Evolutionary conservation across 2,888 invertebrate species (phyloP), one percentile per base, ranked within the genome.

Genomic region (Syritta pipiens): DNA sequence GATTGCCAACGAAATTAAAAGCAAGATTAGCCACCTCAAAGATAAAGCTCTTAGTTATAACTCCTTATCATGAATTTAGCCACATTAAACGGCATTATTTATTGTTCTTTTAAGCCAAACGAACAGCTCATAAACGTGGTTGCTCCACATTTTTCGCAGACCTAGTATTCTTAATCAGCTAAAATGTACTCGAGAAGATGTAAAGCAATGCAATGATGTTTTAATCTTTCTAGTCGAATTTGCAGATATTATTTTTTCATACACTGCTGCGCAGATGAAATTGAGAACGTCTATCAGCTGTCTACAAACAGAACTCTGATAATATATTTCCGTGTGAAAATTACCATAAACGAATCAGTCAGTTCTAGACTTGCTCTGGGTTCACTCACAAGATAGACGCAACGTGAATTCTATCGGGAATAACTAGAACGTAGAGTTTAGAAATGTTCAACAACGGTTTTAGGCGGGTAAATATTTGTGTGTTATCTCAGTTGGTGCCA

Each of bases 381-480:
- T n/a, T n/a, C n/a, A n/a, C n/a, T n/a, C n/a, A n/a, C n/a, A n/a
- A n/a, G n/a, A n/a, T n/a, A n/a, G n/a, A n/a, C n/a, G n/a, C n/a
- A n/a, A n/a, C n/a, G n/a, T n/a, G n/a, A n/a, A n/a, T n/a, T 37
- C n/a, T 28, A 4, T 28, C 6, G 28, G 2, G 17, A 7, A 1
- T 37, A n/a, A n/a, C n/a, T 9, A 1, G 1, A 28, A 28, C 37
- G 37, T 17, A 10, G 9, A 14, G n/a, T n/a, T 14, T n/a, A 1
- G 14, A 30, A 49, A 68, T 68, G 68, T 51, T 48, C 1, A 24
- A 42, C 42, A 59, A 49, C 32, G 49, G 42, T 55, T 55, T 12
- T 26, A 55, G 6, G 26, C 24, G 35, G 67, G 67, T 67, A 55
- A 67, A 14, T 67, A 46, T 53, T 42, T 32, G 7, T 19, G 9